Conservation (phyloP, 2,888 invertebrate species). For the Prostheceraeus crozeri region DNA sequence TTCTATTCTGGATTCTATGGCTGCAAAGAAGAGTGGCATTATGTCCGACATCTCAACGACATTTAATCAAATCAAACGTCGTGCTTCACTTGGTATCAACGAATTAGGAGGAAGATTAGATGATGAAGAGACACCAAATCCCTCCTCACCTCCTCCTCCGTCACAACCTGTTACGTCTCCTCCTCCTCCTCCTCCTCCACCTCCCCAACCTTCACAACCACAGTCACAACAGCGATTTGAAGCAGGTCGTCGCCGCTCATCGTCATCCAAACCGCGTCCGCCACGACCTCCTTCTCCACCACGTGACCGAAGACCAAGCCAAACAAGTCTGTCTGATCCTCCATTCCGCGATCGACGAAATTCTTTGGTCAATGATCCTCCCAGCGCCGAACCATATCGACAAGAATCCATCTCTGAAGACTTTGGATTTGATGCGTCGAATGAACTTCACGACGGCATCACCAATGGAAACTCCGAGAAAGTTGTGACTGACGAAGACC, state of each 20-base stretch:
- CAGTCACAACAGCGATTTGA: no score
- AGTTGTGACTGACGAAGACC: neutral
- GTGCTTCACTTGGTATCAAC: conserved; percentile 25
- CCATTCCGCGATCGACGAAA: conserved; percentile 23
- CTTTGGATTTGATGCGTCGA: neutral
- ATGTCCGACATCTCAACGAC: conserved; percentile 25
- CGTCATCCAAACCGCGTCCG: no score
- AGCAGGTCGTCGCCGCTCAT: no score
- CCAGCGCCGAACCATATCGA: neutral
- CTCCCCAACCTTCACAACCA: no score
- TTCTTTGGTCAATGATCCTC: conserved; percentile 10
- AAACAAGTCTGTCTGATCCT: no score
- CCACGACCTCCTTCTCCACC: no score
- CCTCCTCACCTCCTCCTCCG: no score
- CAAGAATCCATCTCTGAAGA: conserved; percentile 20
- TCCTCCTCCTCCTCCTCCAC: no score
- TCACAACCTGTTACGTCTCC: no score
- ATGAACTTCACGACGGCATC: neutral
- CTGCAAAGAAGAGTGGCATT: conserved; percentile 25
- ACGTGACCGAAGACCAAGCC: no score
- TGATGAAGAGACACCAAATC: no score
- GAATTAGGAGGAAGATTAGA: no score
- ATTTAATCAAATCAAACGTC: conserved; percentile 29
- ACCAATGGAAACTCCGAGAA: neutral
- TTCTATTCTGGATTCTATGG: conserved; percentile 29